These are phyloP conservation scores for Leptinotarsa texana DNA, from an alignment of 1,140 invertebrate species.

Conservation along the genomic window DNA sequence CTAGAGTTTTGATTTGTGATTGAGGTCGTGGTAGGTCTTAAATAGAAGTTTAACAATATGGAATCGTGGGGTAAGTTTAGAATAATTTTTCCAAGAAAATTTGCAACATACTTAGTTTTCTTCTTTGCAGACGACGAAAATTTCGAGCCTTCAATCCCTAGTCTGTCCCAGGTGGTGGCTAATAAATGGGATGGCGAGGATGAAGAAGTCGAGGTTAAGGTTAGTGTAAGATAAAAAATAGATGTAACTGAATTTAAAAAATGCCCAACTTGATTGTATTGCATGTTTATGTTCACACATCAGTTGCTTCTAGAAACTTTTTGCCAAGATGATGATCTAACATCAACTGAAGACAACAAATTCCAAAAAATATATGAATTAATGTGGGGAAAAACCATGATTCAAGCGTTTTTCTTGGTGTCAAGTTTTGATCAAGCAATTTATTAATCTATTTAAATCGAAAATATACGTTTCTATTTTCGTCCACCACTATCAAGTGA, in stretches of 20 bases:
- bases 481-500: too few species aligned
- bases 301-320: background rate
- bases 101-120: background rate
- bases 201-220: slow-evolving; percentile 83
- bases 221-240: slow-evolving; percentile 48
- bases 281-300: background rate
- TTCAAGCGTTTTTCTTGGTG: slow-evolving; percentile 47
- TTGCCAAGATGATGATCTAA: background rate
- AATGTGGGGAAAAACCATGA: slow-evolving; percentile 43
- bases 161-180: slow-evolving; percentile 25
- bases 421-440: too few species aligned
- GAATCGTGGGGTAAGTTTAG: slow-evolving; percentile 52
- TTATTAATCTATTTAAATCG: too few species aligned
- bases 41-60: slow-evolving; percentile 46
- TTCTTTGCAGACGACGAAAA: slow-evolving; percentile 52
- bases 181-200: slow-evolving; percentile 90
- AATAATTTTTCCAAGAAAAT: background rate
- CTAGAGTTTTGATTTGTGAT: background rate
- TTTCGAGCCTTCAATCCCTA: slow-evolving; percentile 48
- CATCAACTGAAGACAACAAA: background rate
- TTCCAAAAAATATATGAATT: background rate
- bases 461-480: too few species aligned
- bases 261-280: background rate
- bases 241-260: background rate
- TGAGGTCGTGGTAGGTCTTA: slow-evolving; percentile 37